Conservation (phyloP, 2,888 invertebrate genomes). For the Tethea ocularis region DNA sequence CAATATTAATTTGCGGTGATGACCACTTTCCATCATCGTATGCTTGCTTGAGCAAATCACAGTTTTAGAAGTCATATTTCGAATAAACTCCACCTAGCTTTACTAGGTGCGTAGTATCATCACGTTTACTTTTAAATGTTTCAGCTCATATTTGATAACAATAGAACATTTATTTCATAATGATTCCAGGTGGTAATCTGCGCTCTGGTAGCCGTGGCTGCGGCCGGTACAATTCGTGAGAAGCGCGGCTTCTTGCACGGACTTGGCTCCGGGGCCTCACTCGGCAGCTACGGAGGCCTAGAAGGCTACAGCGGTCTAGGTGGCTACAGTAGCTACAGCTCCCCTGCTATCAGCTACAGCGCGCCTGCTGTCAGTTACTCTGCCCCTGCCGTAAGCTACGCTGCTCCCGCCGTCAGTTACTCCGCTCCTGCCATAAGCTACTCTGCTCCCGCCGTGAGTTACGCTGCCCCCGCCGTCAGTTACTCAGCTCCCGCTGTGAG, state of each 20-base stretch:
- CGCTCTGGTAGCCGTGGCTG: conserved; percentile 33
- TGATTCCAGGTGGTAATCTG: conserved; percentile 26
- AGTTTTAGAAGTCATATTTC: not conserved
- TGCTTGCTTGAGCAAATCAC: too few relatives aligned
- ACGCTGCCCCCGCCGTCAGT: conserved; percentile 9
- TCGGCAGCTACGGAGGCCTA: conserved; percentile 19
- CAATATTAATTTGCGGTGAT: too few relatives aligned
- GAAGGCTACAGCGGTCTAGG: not conserved
- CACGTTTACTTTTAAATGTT: not conserved
- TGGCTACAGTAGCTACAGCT: not conserved
- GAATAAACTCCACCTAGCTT: too few relatives aligned
- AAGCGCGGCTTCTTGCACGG: conserved; percentile 40
- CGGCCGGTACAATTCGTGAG: conserved; percentile 39
- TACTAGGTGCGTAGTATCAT: not conserved
- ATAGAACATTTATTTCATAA: not conserved
- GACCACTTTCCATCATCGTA: too few relatives aligned
- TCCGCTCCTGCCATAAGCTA: not conserved
- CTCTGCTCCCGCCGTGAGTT: not conserved
- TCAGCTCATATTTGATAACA: not conserved
- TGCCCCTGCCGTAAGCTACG: conserved; percentile 1
- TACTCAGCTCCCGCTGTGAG: conserved; percentile 2
- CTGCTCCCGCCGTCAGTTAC: not conserved
- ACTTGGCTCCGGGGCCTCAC: conserved; percentile 20
- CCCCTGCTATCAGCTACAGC: conserved; percentile 14
- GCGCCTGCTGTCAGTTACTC: conserved; percentile 17